Base-by-base conservation (phyloP, 1,140 invertebrate species). In the Drepana arcuata region DNA sequence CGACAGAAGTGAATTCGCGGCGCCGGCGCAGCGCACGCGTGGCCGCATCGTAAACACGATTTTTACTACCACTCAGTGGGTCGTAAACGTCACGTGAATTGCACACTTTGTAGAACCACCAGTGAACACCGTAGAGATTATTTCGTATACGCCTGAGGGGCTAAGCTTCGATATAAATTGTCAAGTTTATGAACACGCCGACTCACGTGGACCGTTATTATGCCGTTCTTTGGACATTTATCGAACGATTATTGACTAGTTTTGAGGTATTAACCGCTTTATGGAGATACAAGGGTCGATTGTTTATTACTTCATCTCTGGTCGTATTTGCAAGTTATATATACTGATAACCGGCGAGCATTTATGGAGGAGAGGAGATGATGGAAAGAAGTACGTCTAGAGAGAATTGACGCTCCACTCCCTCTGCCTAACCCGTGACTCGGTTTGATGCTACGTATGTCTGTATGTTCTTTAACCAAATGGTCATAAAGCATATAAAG, bases 61-160 rank as follows among this genome's bases (percentile, higher is more conserved):
- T 84, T 82, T 84, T 82, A 81, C 70, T 67, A 77, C 71, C 70
- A 68, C 74, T 77, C 67, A 56, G 77, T 58, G 46, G 73, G 52
- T 79, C 81, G 71, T 84, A 77, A 84, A 78, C 65, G 78, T 78
- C 74, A 78, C 67, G 62, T 65, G 66, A 68, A 79, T 74, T 72
- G 66, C 71, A 56, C 67, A 74, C 66, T 79, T 79, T 79, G 73
- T 79, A 77, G 68, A 77, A 62, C 66, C 67, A 66, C 56, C 75
- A 65, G 74, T 74, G 77, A 72, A 75, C 70, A 74, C 71, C 68
- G 64, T 53, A 10, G 63, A 26, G 6, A 26, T 26, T 26, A 10
- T 78, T 78, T 78, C 62, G 65, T 77, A 74, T 64, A 70, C 68
- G 70, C 77, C 75, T 78, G 47, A 54, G 69, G 65, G 72, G 69